Base-by-base conservation (phyloP, 2,888 invertebrate genomes). In the Eueremaeus valkanovi region DNA sequence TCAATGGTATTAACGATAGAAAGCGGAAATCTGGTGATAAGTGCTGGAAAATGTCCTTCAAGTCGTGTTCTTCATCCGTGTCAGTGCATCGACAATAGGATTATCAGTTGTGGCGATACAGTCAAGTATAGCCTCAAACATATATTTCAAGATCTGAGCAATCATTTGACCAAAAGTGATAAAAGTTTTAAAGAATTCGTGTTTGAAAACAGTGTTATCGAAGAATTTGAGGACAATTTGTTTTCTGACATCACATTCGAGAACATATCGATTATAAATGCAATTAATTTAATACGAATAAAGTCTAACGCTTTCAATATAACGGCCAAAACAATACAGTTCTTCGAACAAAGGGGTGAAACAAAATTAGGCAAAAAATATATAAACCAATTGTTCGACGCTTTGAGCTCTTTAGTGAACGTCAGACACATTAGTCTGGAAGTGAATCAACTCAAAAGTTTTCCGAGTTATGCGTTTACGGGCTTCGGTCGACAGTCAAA, bases 341-440 rank as follows among this genome's bases (percentile, higher is more conserved):
- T 18, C 1, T 75, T 75, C 11, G 18, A 27, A 16, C 42, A 42
- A 24, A 40, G 45, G 45, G 75, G 75, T 18, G 72, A 75, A 40
- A 72, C 51, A 72, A 24, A 45, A 27, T 31, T 75, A 31, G 72
- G 72, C 36, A 27, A 33, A 29, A 21, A 24, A 21, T 33, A 29
- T 72, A 21, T 72, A 0, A 58, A 40, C n/a, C 29, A 72, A 58
- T 55, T 75, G 33, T 75, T 75, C 29, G 72, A 75, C 24, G 55
- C 75, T 11, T 73, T 75, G 29, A 75, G 72, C 24, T 45, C 58
- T 9, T 36, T 75, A 33, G 72, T 72, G n/a, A 75, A 72, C 11
- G 75, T 55, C 33, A 27, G 75, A 13, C 21, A 72, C 1, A 75
- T 75, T 16, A n/a, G 27, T 63, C 33, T 75, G 1, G 75, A 75